A percentile compares a stretch with the other conserved stretches of the same genome.
Evolutionary conservation across 2,888 invertebrate species (phyloP).

Genomic region (Hypena proboscidalis): DNA sequence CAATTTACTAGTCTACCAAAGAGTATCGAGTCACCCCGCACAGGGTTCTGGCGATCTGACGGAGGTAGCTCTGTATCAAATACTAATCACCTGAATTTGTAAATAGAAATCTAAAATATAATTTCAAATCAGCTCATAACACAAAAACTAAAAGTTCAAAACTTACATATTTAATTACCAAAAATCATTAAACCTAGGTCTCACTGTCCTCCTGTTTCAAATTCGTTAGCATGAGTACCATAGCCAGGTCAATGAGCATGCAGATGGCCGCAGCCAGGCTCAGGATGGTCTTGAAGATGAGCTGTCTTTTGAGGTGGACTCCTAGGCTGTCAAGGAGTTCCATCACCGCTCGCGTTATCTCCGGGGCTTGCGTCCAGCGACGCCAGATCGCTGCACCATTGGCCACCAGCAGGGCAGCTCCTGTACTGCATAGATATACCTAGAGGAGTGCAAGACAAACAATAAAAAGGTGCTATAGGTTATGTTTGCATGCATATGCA

Average conservation of each 20-base stretch:
- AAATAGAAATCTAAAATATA: too few relatives aligned
- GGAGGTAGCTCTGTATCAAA: too few relatives aligned
- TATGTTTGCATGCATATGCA: too few relatives aligned
- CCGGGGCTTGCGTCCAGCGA: conserved; percentile 55
- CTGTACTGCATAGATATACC: conserved; percentile 58
- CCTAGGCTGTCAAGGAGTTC: conserved; percentile 62
- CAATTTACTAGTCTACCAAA: too few relatives aligned
- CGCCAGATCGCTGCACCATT: conserved; percentile 59
- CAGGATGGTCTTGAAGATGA: conserved; percentile 52
- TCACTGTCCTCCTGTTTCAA: background rate
- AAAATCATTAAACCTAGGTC: too few relatives aligned
- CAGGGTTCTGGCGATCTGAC: too few relatives aligned
- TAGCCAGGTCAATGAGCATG: conserved; percentile 44
- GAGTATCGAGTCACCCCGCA: too few relatives aligned
- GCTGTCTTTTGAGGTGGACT: conserved; percentile 54
- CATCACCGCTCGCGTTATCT: conserved; percentile 59
- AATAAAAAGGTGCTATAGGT: too few relatives aligned
- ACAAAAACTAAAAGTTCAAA: too few relatives aligned
- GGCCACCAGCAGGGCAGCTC: conserved; percentile 51
- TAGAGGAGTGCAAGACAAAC: conserved; percentile 31
- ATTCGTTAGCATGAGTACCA: conserved; percentile 5
- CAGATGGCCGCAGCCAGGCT: conserved; percentile 42
- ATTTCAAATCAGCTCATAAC: too few relatives aligned
- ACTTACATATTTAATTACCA: too few relatives aligned
- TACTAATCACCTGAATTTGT: too few relatives aligned